These are phyloP conservation scores for Watsonalla binaria DNA, from an alignment of 2,888 invertebrate genomes.

Conservation along the genomic window DNA sequence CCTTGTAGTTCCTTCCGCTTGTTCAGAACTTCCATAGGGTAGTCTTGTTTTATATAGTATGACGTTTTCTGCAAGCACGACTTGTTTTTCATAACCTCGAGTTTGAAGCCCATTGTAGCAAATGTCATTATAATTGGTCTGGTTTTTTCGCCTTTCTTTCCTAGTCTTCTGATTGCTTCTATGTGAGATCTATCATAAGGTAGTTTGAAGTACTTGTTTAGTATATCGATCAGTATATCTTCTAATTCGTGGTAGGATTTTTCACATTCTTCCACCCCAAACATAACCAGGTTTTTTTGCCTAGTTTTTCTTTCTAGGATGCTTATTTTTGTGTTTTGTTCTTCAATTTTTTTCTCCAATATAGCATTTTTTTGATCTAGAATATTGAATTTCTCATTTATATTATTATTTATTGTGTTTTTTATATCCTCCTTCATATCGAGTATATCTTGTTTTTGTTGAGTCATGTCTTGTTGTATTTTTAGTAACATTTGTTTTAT, in stretches of 20 bases:
- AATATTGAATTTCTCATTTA: constrained; percentile 15
- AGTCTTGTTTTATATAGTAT: constrained; percentile 6
- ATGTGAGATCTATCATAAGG: constrained; percentile 10
- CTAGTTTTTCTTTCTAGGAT: constrained; percentile 9
- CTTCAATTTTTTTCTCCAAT: constrained; percentile 7
- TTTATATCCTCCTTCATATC: constrained; percentile 19
- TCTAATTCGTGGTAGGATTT: constrained; percentile 17
- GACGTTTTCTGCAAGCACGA: neutral
- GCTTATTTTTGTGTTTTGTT: constrained; percentile 8
- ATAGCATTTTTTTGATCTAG: constrained; percentile 9
- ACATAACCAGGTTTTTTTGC: constrained; percentile 4
- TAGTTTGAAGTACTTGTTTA: constrained; percentile 13
- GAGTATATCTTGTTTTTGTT: constrained; percentile 15
- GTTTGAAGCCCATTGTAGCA: constrained; percentile 10
- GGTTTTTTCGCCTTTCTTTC: constrained; percentile 13
- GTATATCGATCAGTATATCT: constrained; percentile 24
- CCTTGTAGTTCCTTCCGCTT: constrained; percentile 4
- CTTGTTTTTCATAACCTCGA: constrained; percentile 12
- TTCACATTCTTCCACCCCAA: constrained; percentile 16
- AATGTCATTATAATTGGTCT: constrained; percentile 16
- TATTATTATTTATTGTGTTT: constrained; percentile 11
- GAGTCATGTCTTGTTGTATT: constrained; percentile 12
- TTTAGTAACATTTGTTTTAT: constrained; percentile 9
- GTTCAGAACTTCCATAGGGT: constrained; percentile 4
- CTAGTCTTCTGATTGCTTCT: constrained; percentile 15